Evolutionary conservation across 2,797 vertebrate species (phyloP), one percentile per base, ranked within the genome.

Genomic region (Apogon talboti): DNA sequence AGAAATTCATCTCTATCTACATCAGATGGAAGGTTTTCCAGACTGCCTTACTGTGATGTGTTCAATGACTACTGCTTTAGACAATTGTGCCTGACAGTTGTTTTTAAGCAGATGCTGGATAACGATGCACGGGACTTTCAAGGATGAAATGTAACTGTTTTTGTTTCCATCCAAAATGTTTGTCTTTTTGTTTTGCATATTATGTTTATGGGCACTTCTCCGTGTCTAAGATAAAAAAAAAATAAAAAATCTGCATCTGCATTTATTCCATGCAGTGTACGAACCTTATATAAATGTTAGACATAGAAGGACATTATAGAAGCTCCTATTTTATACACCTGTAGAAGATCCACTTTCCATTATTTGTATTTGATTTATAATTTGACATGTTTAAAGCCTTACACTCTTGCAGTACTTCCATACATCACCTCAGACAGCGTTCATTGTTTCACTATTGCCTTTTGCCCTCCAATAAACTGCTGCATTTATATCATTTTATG

Each of bases 51-150:
- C 6, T 49, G 7, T 40, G 14, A 56, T 30, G 24, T 44, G 46
- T 35, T 71, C 6, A 47, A 47, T 57, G 37, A 43, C 37, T 7
- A 11, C 19, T 21, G 21, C 47, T 66, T 53, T 49, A 45, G 37
- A 50, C 37, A 10, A 5, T 66, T 61, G 14, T 24, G 53, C 48
- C 45, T 58, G 42, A 69, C 21, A 45, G 49, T 62, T 78, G 58
- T 70, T 48, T 28, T 74, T 24, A 77, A 67, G 58, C 69, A 62
- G 11, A 77, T 84, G 82, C 83, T 89, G 85, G 70, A 85, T 78
- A 33, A 59, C 47, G 49, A 69, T 78, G 53, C 67, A 60, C 52
- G 11, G 16, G 62, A 46, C 57, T 74, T 76, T 78, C 30, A 61
- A 58, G 10, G 42, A 30, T 66, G 15, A 75, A 56, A 52, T 74